A percentile compares a stretch with the other conserved stretches of the same genome.
phyloP scores from a whole-genome alignment of 2,888 invertebrate species.

The Falcaria lacertinaria region DNA sequence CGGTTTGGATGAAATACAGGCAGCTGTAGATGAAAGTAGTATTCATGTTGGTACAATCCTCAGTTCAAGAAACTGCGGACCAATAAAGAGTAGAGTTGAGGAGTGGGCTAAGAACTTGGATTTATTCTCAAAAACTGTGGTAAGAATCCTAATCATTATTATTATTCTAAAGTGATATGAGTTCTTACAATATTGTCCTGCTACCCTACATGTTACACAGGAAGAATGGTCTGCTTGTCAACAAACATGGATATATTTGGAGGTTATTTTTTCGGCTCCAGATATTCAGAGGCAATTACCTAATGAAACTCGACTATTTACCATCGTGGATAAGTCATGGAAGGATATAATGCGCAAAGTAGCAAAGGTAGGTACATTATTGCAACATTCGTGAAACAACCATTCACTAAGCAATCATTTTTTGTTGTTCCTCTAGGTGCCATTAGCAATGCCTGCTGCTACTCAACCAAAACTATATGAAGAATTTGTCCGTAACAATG shows the following conservation, averaged over 20 bases:
- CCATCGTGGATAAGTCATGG: conserved; percentile 92
- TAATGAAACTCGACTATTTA: conserved; percentile 92
- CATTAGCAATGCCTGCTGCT: conserved; percentile 89
- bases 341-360: conserved; percentile 92
- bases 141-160: too few species aligned
- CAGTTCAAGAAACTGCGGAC: conserved; percentile 91
- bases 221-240: conserved; percentile 95
- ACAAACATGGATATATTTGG: conserved; percentile 95
- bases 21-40: conserved; percentile 90
- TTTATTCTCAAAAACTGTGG: conserved; percentile 90
- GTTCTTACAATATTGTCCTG: too few species aligned
- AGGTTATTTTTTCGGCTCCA: conserved; percentile 96
- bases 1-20: conserved; percentile 90
- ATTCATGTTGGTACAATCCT: conserved; percentile 92
- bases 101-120: conserved; percentile 90
- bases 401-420: background rate
- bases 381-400: background rate
- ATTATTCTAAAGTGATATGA: too few species aligned
- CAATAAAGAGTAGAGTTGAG: conserved; percentile 89
- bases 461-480: conserved; percentile 85
- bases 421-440: conserved; percentile 65
- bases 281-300: conserved; percentile 96
- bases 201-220: conserved; percentile 51
- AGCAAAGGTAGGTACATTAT: conserved; percentile 78
- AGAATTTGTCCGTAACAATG: conserved; percentile 85